Percentiles rank a stretch among this genome's conserved stretches.
phyloP scores from a whole-genome alignment of 2,797 vertebrate species.

The Numenius phaeopus region DNA sequence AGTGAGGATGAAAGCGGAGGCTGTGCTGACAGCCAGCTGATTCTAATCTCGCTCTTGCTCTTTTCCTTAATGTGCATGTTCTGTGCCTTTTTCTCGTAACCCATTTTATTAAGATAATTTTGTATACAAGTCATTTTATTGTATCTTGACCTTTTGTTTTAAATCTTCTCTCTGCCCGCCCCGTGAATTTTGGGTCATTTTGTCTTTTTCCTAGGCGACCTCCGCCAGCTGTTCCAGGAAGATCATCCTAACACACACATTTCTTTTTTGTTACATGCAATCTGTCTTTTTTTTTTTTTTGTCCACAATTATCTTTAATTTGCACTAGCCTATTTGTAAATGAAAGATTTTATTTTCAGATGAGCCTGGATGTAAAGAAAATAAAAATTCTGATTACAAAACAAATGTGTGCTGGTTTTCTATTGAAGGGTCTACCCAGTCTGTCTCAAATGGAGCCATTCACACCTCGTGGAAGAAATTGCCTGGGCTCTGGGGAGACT shows the following conservation, averaged over 20 bases:
- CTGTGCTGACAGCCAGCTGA: constrained; percentile 10
- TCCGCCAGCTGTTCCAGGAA: constrained; percentile 77
- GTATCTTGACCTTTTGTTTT: constrained; percentile 43
- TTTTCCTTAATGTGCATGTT: constrained; percentile 48
- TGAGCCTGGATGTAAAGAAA: constrained; percentile 49
- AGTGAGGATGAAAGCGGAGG: background rate
- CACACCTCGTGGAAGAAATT: background rate
- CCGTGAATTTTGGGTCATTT: constrained; percentile 64
- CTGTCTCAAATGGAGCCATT: background rate
- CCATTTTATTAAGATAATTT: constrained; percentile 33
- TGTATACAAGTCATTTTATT: constrained; percentile 52
- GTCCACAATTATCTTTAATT: constrained; percentile 50
- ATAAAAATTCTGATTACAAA: constrained; percentile 69
- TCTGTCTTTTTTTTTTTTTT: background rate
- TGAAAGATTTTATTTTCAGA: constrained; percentile 77
- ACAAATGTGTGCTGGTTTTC: background rate
- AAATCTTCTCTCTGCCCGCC: background rate
- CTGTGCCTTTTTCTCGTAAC: constrained; percentile 52
- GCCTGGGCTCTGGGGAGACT: background rate
- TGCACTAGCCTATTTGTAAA: constrained; percentile 73
- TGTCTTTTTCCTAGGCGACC: constrained; percentile 77
- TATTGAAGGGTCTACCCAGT: background rate
- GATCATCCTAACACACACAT: constrained; percentile 70
- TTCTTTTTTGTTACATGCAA: constrained; percentile 44
- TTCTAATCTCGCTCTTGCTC: constrained; percentile 4